Percentiles rank a stretch among this genome's conserved stretches.
These are phyloP conservation scores for Crossaster papposus DNA, from an alignment of 53 echinoderm and acorn worm genomes.

Conservation along the genomic window DNA sequence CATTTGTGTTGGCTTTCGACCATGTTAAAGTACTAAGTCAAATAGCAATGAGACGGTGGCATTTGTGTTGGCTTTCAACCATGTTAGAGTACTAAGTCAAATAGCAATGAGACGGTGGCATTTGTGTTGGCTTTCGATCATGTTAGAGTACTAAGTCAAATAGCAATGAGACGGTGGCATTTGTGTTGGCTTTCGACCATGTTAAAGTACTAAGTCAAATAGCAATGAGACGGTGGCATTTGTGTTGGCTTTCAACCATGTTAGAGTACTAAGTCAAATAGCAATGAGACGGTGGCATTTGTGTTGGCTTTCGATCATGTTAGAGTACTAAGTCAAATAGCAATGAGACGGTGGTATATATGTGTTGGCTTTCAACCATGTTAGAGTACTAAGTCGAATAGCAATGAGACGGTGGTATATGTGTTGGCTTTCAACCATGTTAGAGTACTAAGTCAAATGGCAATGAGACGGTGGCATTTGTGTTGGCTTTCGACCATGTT, in stretches of 20 bases:
- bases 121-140: no score
- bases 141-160: neutral
- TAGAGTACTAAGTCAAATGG: neutral
- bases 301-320: neutral
- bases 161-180: neutral
- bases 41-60: neutral
- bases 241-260: no score
- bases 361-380: no score
- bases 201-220: neutral
- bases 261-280: neutral
- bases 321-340: neutral
- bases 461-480: no score
- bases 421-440: neutral
- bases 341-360: no score
- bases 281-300: neutral
- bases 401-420: neutral
- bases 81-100: neutral
- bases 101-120: no score
- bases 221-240: no score
- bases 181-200: neutral
- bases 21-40: neutral
- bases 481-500: no score
- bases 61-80: neutral
- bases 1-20: no score
- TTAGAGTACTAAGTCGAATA: neutral